Conservation (phyloP, 2,113 vertebrate species). For the Climacteris rufus region DNA sequence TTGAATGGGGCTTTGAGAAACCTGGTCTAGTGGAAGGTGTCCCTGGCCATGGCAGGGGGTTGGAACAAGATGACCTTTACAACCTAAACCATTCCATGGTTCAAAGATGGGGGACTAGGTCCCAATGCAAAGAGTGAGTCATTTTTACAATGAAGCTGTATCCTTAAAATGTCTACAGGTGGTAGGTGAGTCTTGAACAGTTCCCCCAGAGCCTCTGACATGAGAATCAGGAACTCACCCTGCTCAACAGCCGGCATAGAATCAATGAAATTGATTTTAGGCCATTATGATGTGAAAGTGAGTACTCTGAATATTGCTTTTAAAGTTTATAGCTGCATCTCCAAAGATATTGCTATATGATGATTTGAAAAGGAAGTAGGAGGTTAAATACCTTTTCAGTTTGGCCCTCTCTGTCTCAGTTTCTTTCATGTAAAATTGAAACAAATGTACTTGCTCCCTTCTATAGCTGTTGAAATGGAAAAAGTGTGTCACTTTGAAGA, state of each 20-base stretch:
- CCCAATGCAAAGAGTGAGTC: not conserved
- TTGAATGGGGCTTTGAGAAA: not conserved
- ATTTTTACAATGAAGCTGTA: not conserved
- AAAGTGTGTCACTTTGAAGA: not conserved
- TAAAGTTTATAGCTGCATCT: not conserved
- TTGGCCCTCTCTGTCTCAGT: not conserved
- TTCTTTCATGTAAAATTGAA: not conserved
- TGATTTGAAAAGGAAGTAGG: not conserved
- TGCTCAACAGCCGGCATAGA: not conserved
- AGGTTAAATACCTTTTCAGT: not conserved
- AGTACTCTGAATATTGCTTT: slow-evolving; percentile 1
- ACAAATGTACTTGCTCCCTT: not conserved
- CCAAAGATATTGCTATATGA: not conserved
- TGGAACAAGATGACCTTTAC: not conserved
- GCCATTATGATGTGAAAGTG: slow-evolving; percentile 19
- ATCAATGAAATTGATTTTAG: slow-evolving; percentile 34
- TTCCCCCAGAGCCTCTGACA: not conserved
- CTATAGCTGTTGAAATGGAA: not conserved
- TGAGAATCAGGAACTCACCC: not conserved
- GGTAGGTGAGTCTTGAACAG: not conserved
- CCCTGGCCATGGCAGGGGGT: not conserved
- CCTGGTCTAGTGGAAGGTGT: not conserved
- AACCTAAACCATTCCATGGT: not conserved
- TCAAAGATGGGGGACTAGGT: fast-evolving
- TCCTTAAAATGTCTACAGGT: not conserved